Base-by-base conservation (phyloP, 1,140 invertebrate species). In the Chrysoperla carnea region DNA sequence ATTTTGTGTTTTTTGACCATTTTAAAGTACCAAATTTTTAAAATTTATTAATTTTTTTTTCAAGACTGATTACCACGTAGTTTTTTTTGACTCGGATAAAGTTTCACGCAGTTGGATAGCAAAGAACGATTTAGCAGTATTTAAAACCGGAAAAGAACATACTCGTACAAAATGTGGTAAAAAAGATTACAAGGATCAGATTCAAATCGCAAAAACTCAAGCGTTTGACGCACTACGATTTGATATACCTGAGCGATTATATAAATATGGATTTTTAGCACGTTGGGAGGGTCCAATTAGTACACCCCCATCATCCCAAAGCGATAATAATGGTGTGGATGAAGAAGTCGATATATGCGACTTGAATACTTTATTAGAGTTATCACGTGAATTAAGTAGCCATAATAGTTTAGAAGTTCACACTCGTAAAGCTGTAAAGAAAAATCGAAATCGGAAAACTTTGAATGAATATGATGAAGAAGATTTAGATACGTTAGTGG, bases 1-100 rank as follows among this genome's bases (percentile, higher is more conserved):
- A 23, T 23, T 23, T 23, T 23, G 17, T 23, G 5, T 23, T 23
- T 23, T 23, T 23, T 23, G n/a, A n/a, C n/a, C n/a, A n/a, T n/a
- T n/a, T n/a, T n/a, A n/a, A n/a, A n/a, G n/a, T n/a, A n/a, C n/a
- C n/a, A n/a, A n/a, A n/a, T n/a, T n/a, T n/a, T n/a, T n/a, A n/a
- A n/a, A n/a, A n/a, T n/a, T n/a, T n/a, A n/a, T n/a, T n/a, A n/a
- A 42, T 23, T 50, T 41, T 48, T 27, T 43, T 57, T 69, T 56
- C 13, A 59, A 77, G 75, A 68, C 59, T 1, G 59, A 68, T 44
- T 79, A 76, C 47, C 69, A 78, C 53, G 72, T 78, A 2, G 64
- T 67, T 17, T 78, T 77, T 49, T 72, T 78, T 46, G 69, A 75
- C 50, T 53, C 63, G 35, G 48, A 58, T 11, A 47, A 49, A 31